Conservation (phyloP, 1,140 invertebrate genomes). For the Tribolium madens region DNA sequence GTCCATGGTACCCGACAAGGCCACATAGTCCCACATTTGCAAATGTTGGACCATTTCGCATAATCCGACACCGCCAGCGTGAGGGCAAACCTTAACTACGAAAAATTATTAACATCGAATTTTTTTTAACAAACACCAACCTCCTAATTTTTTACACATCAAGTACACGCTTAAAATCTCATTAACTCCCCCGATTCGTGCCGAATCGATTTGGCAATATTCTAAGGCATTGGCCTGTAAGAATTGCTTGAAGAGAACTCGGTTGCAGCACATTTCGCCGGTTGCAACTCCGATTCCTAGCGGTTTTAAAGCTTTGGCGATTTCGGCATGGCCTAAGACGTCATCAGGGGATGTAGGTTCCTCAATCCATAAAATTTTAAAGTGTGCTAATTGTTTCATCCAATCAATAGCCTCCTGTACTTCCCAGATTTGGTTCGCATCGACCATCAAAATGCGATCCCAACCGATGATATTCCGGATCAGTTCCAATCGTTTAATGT, state of each 20-base stretch:
- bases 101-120: constrained; percentile 34
- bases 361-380: constrained; percentile 90
- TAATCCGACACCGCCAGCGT: constrained; percentile 91
- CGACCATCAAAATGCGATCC: constrained; percentile 84
- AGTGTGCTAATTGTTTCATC: constrained; percentile 82
- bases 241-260: constrained; percentile 94
- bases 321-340: constrained; percentile 83
- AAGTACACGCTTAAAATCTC: constrained; percentile 90
- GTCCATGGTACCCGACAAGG: constrained; percentile 77
- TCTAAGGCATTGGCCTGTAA: constrained; percentile 83
- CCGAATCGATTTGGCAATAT: constrained; percentile 92
- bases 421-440: constrained; percentile 94
- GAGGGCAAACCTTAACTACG: constrained; percentile 91
- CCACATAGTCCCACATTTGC: constrained; percentile 89
- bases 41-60: constrained; percentile 95
- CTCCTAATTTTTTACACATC: constrained; percentile 83
- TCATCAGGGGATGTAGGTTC: constrained; percentile 95
- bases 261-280: constrained; percentile 92
- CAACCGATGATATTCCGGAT: constrained; percentile 83
- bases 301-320: constrained; percentile 74
- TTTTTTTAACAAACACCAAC: constrained; percentile 62
- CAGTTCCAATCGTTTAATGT: constrained; percentile 77
- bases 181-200: constrained; percentile 88
- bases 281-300: constrained; percentile 87
- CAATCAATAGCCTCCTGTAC: constrained; percentile 86